Conservation (phyloP, 2,113 vertebrate species). For the Gambusia affinis region DNA sequence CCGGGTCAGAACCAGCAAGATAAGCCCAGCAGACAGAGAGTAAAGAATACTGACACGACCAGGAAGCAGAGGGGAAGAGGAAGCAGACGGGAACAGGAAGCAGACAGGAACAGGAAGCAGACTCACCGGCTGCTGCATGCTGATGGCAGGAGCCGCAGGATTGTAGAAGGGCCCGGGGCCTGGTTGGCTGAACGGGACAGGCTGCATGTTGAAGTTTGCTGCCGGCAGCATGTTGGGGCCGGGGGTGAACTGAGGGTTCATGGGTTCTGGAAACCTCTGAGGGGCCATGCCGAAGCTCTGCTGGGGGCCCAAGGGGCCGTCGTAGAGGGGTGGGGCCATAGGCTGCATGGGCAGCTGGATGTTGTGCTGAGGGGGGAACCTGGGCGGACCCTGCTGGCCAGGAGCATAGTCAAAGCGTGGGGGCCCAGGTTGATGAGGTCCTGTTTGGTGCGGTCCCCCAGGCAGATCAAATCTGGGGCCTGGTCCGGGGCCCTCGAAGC, state of each 20-base stretch:
- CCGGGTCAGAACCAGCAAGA: background rate
- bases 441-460: constrained; percentile 78
- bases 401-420: constrained; percentile 82
- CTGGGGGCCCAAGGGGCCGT: constrained; percentile 80
- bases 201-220: constrained; percentile 86
- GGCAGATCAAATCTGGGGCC: constrained; percentile 85
- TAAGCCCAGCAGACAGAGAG: too few species aligned
- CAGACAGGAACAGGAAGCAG: too few species aligned
- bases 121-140: constrained; percentile 85
- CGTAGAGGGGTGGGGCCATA: constrained; percentile 80
- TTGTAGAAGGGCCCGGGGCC: constrained; percentile 80
- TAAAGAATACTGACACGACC: too few species aligned
- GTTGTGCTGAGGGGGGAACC: constrained; percentile 73
- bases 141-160: constrained; percentile 79
- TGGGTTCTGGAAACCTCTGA: constrained; percentile 82
- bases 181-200: constrained; percentile 63
- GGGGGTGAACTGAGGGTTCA: constrained; percentile 80
- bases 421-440: constrained; percentile 75
- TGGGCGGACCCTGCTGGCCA: constrained; percentile 79
- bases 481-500: constrained; percentile 83
- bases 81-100: background rate
- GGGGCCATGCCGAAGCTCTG: constrained; percentile 79
- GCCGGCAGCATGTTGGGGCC: constrained; percentile 79
- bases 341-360: constrained; percentile 79
- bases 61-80: too few species aligned